Conservation (phyloP, 2,888 invertebrate genomes). For the Xanthorhoe designata region DNA sequence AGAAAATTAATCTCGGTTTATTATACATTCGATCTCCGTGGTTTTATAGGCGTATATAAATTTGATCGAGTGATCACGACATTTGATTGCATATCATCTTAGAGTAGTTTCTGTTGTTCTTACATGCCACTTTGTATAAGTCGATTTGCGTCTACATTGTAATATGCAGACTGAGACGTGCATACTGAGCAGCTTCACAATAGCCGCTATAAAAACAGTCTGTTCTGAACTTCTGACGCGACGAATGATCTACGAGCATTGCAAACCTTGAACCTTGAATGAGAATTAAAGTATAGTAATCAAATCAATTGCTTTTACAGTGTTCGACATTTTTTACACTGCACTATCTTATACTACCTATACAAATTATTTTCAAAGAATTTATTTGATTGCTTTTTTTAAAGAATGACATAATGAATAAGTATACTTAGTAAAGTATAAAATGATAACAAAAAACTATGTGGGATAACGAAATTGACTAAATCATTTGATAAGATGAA, state of each 20-base stretch:
- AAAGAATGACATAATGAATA: too few species aligned
- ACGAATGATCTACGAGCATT: conserved; percentile 51
- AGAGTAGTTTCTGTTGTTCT: conserved; percentile 51
- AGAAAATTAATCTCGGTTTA: conserved; percentile 55
- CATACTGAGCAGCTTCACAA: conserved; percentile 68
- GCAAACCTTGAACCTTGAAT: conserved; percentile 44
- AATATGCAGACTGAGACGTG: conserved; percentile 56
- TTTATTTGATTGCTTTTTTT: too few species aligned
- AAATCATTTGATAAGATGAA: too few species aligned
- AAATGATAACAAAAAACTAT: too few species aligned
- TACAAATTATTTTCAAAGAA: too few species aligned
- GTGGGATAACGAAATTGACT: too few species aligned
- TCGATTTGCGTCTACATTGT: conserved; percentile 66
- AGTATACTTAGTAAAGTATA: too few species aligned
- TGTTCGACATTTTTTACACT: not conserved
- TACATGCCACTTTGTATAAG: conserved; percentile 53
- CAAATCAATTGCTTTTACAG: conserved; percentile 15
- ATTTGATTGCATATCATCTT: conserved; percentile 53
- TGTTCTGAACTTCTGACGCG: conserved; percentile 52
- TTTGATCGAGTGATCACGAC: conserved; percentile 58
- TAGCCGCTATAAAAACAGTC: conserved; percentile 67
- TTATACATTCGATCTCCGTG: conserved; percentile 59
- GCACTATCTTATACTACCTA: too few species aligned
- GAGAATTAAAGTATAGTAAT: conserved; percentile 5
- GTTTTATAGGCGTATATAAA: conserved; percentile 56